These are phyloP conservation scores for Xestia c-nigrum DNA, from an alignment of 2,888 invertebrate species.

Conservation along the genomic window DNA sequence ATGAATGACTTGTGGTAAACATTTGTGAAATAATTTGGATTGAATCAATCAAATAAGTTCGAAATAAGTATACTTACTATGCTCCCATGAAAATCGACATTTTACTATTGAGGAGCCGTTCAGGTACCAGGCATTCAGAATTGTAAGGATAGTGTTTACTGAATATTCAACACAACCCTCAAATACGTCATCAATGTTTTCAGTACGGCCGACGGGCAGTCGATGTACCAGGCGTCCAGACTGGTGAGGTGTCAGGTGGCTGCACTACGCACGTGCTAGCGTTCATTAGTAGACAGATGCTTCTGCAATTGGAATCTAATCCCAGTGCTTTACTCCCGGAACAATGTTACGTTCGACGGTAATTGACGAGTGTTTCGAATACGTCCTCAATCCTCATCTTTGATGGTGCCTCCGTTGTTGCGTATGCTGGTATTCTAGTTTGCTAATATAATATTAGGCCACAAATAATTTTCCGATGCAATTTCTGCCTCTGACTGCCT, in stretches of 20 bases:
- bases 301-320: conserved; percentile 85
- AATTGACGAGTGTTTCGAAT: conserved; percentile 79
- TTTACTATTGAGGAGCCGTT: not conserved
- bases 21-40: not conserved
- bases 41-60: too few relatives aligned
- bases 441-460: not conserved
- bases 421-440: not conserved
- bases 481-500: not conserved
- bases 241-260: conserved; percentile 75
- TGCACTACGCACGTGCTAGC: conserved; percentile 77
- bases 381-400: conserved; percentile 55
- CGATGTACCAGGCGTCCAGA: conserved; percentile 55
- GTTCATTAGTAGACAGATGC: conserved; percentile 82
- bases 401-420: conserved; percentile 38
- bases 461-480: not conserved
- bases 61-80: too few relatives aligned
- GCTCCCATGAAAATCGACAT: not conserved
- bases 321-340: conserved; percentile 74
- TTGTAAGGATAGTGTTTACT: not conserved
- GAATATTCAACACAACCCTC: not conserved
- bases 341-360: conserved; percentile 74
- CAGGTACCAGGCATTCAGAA: conserved; percentile 1
- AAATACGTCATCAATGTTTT: conserved; percentile 21
- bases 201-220: conserved; percentile 22
- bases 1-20: not conserved